Conservation (phyloP, 2,888 invertebrate species). For the Drosophila cognata region DNA sequence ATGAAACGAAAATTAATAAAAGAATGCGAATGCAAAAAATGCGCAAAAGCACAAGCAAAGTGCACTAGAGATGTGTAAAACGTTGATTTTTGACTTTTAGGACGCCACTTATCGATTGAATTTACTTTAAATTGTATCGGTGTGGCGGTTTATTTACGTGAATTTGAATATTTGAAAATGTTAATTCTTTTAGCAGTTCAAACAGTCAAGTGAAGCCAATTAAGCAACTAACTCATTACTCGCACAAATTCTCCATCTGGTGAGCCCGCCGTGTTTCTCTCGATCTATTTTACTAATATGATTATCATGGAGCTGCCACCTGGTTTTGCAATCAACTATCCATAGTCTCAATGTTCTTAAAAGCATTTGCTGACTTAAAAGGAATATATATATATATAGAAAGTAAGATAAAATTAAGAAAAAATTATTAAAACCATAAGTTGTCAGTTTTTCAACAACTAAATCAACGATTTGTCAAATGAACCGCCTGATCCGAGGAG, state of each 20-base stretch:
- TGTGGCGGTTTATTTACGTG: not conserved
- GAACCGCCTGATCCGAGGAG: not conserved
- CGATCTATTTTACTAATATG: not conserved
- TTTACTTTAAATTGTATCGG: not conserved
- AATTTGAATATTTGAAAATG: not conserved
- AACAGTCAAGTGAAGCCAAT: not conserved
- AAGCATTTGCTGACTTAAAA: not conserved
- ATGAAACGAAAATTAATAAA: conserved; percentile 53
- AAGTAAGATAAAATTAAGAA: not conserved
- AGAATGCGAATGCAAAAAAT: conserved; percentile 55
- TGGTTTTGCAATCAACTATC: not conserved
- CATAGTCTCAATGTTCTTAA: not conserved
- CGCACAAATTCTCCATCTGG: not conserved
- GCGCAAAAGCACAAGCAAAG: conserved; percentile 54
- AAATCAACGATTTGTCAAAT: not conserved
- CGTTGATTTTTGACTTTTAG: conserved; percentile 4
- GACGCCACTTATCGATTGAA: conserved; percentile 14
- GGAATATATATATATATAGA: not conserved
- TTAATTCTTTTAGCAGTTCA: not conserved
- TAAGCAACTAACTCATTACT: not conserved
- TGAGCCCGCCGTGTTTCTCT: not conserved
- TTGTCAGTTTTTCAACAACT: not conserved
- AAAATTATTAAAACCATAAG: not conserved
- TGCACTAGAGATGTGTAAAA: conserved; percentile 50
- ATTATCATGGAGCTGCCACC: not conserved